Base-by-base conservation (phyloP, 2,888 invertebrate species). In the Danaus chrysippus region DNA sequence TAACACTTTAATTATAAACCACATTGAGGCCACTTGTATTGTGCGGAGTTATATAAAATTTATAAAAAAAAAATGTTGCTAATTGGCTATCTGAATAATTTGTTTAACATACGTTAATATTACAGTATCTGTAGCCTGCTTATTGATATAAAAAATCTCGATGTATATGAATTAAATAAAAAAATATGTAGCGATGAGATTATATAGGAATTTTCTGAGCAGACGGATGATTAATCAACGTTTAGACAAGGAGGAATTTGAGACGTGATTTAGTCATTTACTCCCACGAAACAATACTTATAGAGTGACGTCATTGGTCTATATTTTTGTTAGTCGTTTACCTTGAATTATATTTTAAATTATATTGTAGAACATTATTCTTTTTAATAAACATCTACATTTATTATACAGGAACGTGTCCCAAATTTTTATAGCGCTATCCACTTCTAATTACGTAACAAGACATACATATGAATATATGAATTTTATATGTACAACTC, bases 1-100 rank as follows among this genome's bases (percentile, higher is more conserved):
- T 84, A 82, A 86, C 87, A 86, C 85, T 89, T 91, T 91, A 90
- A 91, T 90, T 90, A 87, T 80, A 74, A 72, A 68, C 64, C 67
- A 54, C 67, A 63, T 53, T 66, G 76, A 83, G 83, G 82, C 73
- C 77, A 73, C 68, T 69, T 64, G 62, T 64, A 70, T 66, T 69
- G 68, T 68, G 71, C 62, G 59, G 62, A 53, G 65, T 70, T 66
- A 68, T 74, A 67, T 64, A 54, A 61, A 66, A 66, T 67, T 64
- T 56, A 62, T 69, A 66, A 63, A 65, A 66, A 63, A 55, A 63
- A 63, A 65, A 60, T 58, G 58, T 56, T 61, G 63, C 58, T 58
- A 55, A 53, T 60, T 60, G 44, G 59, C 49, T 8, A 49, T 46
- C 54, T n/a, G 34, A 54, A 55, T 34, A 34, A 34, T 34, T 55